Conservation (phyloP, 2,797 vertebrate species). For the Eulemur rubriventer region DNA sequence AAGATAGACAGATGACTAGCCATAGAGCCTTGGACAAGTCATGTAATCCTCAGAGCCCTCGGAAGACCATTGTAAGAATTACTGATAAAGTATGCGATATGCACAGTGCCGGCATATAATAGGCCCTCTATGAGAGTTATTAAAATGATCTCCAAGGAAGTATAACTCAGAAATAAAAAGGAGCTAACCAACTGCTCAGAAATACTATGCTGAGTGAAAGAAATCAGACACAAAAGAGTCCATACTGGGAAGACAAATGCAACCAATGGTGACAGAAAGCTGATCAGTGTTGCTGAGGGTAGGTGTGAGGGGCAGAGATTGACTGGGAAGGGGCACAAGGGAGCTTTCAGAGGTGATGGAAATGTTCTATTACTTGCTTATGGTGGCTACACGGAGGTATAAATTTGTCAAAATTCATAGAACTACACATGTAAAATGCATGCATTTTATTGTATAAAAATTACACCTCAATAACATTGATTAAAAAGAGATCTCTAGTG, state of each 20-base stretch:
- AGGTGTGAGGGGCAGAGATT: not conserved
- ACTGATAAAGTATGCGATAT: not conserved
- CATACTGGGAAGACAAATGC: not conserved
- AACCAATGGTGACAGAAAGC: not conserved
- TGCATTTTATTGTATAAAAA: not conserved
- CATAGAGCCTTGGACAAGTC: not conserved
- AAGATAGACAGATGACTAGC: not conserved
- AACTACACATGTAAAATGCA: not conserved
- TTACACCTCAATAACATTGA: not conserved
- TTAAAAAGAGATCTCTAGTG: not conserved
- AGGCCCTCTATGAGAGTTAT: not conserved
- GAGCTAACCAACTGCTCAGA: not conserved
- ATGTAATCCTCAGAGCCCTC: not conserved
- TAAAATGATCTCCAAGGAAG: slow-evolving; percentile 1
- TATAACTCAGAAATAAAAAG: slow-evolving; percentile 3
- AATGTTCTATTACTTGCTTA: not conserved
- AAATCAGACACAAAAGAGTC: not conserved
- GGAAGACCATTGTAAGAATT: not conserved
- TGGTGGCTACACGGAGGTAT: not conserved
- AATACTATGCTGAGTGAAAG: not conserved
- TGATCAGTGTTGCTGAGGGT: not conserved
- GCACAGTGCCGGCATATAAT: not conserved
- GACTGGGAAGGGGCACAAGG: not conserved
- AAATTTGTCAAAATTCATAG: not conserved
- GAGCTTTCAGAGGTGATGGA: not conserved